phyloP scores from a whole-genome alignment of 2,113 vertebrate species.

The Menidia beryllina region DNA sequence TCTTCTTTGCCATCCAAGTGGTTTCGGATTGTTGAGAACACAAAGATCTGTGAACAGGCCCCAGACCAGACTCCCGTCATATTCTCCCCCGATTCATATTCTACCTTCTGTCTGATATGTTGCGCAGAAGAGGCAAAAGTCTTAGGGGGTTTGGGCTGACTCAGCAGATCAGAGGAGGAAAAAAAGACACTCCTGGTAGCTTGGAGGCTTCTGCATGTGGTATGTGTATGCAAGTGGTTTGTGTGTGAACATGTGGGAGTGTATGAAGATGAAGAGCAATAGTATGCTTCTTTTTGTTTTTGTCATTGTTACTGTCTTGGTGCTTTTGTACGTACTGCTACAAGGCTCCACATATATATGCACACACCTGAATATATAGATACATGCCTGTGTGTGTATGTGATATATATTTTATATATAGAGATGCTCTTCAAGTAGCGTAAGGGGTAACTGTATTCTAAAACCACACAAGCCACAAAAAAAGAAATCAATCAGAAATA shows the following conservation, averaged over 20 bases:
- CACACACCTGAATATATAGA: no score
- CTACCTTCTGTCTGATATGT: conserved; percentile 53
- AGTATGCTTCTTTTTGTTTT: conserved; percentile 30
- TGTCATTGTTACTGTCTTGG: conserved; percentile 17
- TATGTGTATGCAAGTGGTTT: conserved; percentile 24
- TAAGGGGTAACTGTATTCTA: not conserved
- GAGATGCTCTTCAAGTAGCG: no score
- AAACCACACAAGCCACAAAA: not conserved
- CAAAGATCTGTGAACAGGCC: conserved; percentile 59
- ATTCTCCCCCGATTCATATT: conserved; percentile 38
- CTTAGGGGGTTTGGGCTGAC: conserved; percentile 69
- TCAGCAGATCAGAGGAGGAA: conserved; percentile 72
- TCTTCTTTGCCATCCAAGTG: conserved; percentile 42
- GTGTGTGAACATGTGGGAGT: conserved; percentile 23
- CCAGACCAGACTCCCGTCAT: conserved; percentile 35
- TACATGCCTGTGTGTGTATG: no score
- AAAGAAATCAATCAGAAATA: not conserved
- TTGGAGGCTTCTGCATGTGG: conserved; percentile 44
- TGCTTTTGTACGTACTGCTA: conserved; percentile 38
- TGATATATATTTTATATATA: no score
- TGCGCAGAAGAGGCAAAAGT: conserved; percentile 44
- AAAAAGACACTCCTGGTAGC: conserved; percentile 40
- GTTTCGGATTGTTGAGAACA: conserved; percentile 51
- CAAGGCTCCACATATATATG: conserved; percentile 43
- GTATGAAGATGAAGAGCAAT: conserved; percentile 30